Conservation (phyloP, 2,113 vertebrate species). For the Tretioscincus oriximinensis region DNA sequence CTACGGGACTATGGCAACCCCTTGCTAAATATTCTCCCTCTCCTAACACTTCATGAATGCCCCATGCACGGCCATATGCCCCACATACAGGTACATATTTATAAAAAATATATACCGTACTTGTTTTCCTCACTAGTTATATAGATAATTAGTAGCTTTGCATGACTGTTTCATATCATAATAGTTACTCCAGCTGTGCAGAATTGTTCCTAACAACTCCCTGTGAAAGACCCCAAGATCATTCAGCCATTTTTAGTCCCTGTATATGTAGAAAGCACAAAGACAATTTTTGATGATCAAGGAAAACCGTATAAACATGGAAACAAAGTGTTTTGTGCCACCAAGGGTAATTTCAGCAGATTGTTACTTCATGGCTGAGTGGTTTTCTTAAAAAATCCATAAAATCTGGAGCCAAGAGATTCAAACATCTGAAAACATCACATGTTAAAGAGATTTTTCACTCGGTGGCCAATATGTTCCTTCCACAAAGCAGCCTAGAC, state of each 20-base stretch:
- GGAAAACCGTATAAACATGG: background rate
- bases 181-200: too few species aligned
- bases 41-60: too few species aligned
- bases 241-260: too few species aligned
- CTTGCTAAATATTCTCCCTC: background rate
- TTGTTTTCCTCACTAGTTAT: too few species aligned
- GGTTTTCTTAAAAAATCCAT: background rate
- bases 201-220: background rate
- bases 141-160: too few species aligned
- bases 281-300: background rate
- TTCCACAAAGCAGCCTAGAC: background rate
- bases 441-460: background rate
- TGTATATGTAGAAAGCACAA: background rate
- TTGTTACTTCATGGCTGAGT: background rate
- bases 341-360: background rate
- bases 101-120: too few species aligned
- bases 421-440: background rate
- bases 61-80: too few species aligned
- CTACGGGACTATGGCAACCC: too few species aligned
- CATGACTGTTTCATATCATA: too few species aligned
- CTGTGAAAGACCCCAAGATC: background rate
- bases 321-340: background rate
- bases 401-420: background rate
- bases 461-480: background rate
- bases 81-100: too few species aligned